Evolutionary conservation across 2,797 vertebrate species (phyloP).

Genomic region (Tinamus major): DNA sequence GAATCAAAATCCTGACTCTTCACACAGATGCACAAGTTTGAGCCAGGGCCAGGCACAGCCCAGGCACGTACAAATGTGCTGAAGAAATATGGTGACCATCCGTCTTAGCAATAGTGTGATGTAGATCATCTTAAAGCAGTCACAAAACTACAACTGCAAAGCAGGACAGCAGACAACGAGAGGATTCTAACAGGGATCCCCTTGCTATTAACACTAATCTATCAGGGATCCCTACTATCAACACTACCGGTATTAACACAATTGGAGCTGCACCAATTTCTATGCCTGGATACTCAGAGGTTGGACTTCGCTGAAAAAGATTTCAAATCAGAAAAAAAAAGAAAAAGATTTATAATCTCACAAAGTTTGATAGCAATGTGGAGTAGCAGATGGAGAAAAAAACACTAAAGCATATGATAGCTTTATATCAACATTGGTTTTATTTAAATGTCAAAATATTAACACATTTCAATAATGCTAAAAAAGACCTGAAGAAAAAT

Average conservation of each 20-base stretch:
- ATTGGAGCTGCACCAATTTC: background rate
- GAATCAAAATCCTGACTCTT: background rate
- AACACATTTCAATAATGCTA: background rate
- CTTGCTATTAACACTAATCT: background rate
- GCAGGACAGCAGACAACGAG: background rate
- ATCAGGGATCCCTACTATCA: no score
- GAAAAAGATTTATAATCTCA: background rate
- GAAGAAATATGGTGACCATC: background rate
- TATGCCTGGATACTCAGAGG: background rate
- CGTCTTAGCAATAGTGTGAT: background rate
- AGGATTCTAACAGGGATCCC: background rate
- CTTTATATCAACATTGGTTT: background rate
- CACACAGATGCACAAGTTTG: background rate
- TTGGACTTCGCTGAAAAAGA: background rate
- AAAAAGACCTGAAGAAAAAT: background rate
- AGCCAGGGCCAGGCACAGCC: background rate
- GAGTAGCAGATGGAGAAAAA: background rate
- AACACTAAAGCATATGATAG: background rate
- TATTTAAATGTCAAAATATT: background rate
- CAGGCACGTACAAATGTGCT: background rate
- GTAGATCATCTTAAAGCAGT: background rate
- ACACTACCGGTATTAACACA: no score
- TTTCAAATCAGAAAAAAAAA: background rate
- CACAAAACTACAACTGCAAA: background rate
- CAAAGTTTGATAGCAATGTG: background rate